These are phyloP conservation scores for Barnardius zonarius DNA, from an alignment of 2,113 vertebrate species.

Conservation along the genomic window DNA sequence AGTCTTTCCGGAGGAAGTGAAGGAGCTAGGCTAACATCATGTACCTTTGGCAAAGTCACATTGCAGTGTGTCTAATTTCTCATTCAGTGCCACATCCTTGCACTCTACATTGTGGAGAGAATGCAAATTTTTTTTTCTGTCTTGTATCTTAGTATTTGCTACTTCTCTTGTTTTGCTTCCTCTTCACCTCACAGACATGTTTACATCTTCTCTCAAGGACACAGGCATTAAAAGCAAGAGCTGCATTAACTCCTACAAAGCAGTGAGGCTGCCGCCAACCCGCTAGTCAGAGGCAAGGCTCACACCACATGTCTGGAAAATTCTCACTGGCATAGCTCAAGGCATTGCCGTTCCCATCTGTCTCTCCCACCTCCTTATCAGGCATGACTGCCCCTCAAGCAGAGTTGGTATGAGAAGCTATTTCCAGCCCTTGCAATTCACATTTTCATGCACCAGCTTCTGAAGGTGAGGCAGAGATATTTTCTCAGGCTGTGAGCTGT, in stretches of 20 bases:
- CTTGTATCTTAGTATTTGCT: neutral
- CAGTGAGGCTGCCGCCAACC: neutral
- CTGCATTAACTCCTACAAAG: neutral
- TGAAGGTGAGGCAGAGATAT: neutral
- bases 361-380: neutral
- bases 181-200: neutral
- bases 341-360: accelerated
- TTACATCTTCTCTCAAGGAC: neutral
- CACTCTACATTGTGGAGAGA: neutral
- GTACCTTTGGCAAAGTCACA: neutral
- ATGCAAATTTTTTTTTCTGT: neutral
- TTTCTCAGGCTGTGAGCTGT: neutral
- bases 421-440: neutral
- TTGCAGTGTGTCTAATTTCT: neutral
- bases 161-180: neutral
- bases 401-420: neutral
- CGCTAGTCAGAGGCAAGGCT: neutral
- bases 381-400: neutral
- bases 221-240: neutral
- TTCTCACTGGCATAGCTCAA: neutral
- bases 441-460: neutral
- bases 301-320: neutral
- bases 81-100: neutral
- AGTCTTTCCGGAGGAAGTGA: neutral
- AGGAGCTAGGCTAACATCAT: neutral